Evolutionary conservation across 2,888 invertebrate species (phyloP).

Genomic region (Plagodis pulveraria): DNA sequence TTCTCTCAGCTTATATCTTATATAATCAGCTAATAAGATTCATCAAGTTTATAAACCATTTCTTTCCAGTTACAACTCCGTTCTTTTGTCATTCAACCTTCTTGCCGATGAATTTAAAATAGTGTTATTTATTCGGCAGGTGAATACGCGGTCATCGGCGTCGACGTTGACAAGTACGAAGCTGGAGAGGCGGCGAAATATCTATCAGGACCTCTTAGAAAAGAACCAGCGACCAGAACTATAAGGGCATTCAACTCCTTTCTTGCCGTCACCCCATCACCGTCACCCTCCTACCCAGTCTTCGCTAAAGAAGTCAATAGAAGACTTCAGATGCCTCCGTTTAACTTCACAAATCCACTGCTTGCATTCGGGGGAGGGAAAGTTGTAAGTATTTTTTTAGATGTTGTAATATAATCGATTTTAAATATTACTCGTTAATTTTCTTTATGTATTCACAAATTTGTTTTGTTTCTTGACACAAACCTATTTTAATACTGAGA

Average conservation of each 20-base stretch:
- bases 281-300: constrained; percentile 88
- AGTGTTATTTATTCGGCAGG: constrained; percentile 76
- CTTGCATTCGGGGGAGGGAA: constrained; percentile 89
- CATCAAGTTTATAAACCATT: no score
- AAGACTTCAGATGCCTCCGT: constrained; percentile 93
- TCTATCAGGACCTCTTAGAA: constrained; percentile 89
- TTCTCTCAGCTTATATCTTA: no score
- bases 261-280: constrained; percentile 92
- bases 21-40: no score
- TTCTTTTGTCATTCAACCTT: no score
- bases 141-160: constrained; percentile 97
- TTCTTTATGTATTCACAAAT: no score
- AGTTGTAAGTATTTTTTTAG: constrained; percentile 80
- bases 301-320: constrained; percentile 92
- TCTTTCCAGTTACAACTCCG: no score
- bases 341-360: constrained; percentile 93
- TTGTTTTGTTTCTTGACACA: no score
- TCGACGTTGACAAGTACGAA: constrained; percentile 95
- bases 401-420: neutral
- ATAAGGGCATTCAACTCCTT: constrained; percentile 92
- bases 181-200: constrained; percentile 91
- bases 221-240: constrained; percentile 85
- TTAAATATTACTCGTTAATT: no score
- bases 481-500: no score
- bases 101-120: no score